Evolutionary conservation across 2,113 vertebrate species (phyloP).

Genomic region (Hemiprocne comata): DNA sequence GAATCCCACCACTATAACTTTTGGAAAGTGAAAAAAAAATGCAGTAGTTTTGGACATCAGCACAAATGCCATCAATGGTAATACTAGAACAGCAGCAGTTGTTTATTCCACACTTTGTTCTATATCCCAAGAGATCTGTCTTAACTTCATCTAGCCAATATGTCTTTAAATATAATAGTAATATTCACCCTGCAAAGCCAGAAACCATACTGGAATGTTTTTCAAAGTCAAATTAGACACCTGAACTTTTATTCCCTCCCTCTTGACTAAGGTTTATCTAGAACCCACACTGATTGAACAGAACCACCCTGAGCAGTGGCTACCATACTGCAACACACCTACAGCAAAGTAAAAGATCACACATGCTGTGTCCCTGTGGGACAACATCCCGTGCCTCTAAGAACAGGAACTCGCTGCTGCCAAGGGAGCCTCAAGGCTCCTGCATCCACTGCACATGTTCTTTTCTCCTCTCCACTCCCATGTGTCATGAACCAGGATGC

Average conservation of each 20-base stretch:
- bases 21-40: not conserved
- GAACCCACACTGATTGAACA: not conserved
- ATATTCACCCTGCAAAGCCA: not conserved
- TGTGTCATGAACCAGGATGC: accelerated
- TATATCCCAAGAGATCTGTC: not conserved
- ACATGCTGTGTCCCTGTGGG: not conserved
- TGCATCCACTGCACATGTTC: not conserved
- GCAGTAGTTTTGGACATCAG: not conserved
- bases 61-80: not conserved
- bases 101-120: not conserved
- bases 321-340: not conserved
- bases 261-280: not conserved
- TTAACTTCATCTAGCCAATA: not conserved
- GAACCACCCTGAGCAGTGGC: not conserved
- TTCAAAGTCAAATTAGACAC: not conserved
- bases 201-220: not conserved
- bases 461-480: not conserved
- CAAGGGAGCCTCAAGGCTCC: not conserved
- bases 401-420: not conserved
- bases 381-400: not conserved
- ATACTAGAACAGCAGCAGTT: not conserved
- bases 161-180: not conserved
- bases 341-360: not conserved
- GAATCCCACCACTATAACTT: not conserved
- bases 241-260: not conserved